Conservation (phyloP, 1,140 invertebrate species). For the Drosophila melanica region DNA sequence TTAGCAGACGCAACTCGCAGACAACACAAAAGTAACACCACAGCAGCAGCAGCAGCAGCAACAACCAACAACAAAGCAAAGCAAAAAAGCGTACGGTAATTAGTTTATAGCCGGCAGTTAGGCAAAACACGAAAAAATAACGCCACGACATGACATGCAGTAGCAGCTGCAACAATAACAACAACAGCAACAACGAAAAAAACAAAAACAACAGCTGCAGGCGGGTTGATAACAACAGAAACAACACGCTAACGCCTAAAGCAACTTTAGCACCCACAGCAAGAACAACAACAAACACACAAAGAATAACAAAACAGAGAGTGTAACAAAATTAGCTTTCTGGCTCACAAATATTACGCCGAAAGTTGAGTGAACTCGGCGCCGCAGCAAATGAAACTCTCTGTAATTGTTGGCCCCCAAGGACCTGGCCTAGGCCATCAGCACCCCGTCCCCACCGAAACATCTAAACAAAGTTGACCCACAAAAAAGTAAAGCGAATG, state of each 20-base stretch:
- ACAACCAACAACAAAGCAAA: conserved; percentile 26
- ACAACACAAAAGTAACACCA: conserved; percentile 24
- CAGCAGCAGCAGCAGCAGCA: conserved; percentile 12
- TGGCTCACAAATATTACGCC: conserved; percentile 14
- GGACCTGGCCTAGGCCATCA: neutral
- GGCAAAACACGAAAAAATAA: conserved; percentile 43
- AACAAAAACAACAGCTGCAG: neutral
- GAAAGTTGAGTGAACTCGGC: conserved; percentile 43
- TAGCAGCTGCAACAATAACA: conserved; percentile 21
- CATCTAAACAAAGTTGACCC: conserved; percentile 13
- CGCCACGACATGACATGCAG: conserved; percentile 20
- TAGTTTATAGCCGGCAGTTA: conserved; percentile 55
- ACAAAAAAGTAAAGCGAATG: neutral
- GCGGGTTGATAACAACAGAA: neutral
- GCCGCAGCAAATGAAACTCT: conserved; percentile 35
- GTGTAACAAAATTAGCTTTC: conserved; percentile 44
- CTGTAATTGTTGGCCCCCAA: conserved; percentile 13
- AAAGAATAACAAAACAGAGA: conserved; percentile 10
- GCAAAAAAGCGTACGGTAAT: conserved; percentile 49
- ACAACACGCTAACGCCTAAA: neutral
- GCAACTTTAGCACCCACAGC: conserved; percentile 3
- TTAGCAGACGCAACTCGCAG: conserved; percentile 23
- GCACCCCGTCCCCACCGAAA: neutral
- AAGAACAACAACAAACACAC: conserved; percentile 7
- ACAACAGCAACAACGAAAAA: conserved; percentile 17